A percentile compares a stretch with the other conserved stretches of the same genome.
Conservation (phyloP, 2,888 invertebrate genomes). For the Hirtodrosophila cameraria region DNA sequence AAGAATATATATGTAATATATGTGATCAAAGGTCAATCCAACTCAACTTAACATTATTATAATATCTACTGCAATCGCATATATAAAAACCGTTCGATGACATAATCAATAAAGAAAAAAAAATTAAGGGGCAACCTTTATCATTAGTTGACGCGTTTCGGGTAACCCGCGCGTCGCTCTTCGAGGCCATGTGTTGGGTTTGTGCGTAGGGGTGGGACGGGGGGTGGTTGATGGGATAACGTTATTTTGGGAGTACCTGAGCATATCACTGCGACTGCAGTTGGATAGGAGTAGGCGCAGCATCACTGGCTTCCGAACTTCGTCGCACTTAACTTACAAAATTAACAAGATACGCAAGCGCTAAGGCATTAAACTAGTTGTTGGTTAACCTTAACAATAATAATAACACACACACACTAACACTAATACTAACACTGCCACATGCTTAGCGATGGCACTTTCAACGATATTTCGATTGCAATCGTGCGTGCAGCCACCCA, state of each 20-base stretch:
- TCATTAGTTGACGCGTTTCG: conserved; percentile 26
- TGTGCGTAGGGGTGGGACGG: neutral
- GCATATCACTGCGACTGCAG: conserved; percentile 70
- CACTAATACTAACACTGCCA: neutral
- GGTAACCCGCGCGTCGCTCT: conserved; percentile 5
- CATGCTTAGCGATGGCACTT: conserved; percentile 14
- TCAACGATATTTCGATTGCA: conserved; percentile 19
- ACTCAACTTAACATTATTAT: too few species aligned
- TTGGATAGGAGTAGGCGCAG: conserved; percentile 73
- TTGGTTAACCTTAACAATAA: conserved; percentile 60
- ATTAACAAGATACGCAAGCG: conserved; percentile 60
- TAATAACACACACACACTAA: conserved; percentile 42
- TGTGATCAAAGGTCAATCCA: too few species aligned
- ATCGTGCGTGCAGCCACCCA: neutral
- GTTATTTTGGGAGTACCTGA: conserved; percentile 67
- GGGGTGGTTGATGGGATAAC: too few species aligned
- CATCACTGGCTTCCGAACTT: conserved; percentile 58
- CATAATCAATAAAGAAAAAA: conserved; percentile 57
- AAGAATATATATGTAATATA: too few species aligned
- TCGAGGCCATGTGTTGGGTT: conserved; percentile 4
- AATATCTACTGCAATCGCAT: too few species aligned
- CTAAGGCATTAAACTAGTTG: conserved; percentile 60
- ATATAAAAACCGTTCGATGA: conserved; percentile 50
- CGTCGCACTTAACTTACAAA: conserved; percentile 49
- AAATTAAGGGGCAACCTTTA: conserved; percentile 35